These are phyloP conservation scores for Tenebrio molitor DNA, from an alignment of 1,140 invertebrate species.

Conservation along the genomic window DNA sequence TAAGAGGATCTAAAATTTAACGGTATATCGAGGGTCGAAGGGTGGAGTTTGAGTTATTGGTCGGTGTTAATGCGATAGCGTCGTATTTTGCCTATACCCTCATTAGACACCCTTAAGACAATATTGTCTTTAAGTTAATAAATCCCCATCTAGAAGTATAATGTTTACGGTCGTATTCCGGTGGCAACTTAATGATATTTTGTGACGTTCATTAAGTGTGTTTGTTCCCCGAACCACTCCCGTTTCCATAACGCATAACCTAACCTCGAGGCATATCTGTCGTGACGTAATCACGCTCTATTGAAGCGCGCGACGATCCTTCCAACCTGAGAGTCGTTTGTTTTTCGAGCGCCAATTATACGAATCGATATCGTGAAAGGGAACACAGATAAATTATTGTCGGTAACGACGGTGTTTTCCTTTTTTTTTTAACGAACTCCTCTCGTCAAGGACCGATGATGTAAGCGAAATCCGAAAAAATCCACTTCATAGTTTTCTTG, in stretches of 20 bases:
- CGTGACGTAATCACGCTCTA: slow-evolving; percentile 46
- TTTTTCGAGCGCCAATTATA: slow-evolving; percentile 43
- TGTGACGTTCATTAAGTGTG: slow-evolving; percentile 48
- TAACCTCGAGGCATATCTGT: slow-evolving; percentile 19
- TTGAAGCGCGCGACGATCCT: slow-evolving; percentile 16
- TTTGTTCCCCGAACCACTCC: slow-evolving; percentile 48
- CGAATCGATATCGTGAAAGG: slow-evolving; percentile 30
- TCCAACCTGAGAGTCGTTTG: slow-evolving; percentile 20
- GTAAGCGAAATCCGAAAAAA: slow-evolving; percentile 40
- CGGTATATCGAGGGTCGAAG: slow-evolving; percentile 19
- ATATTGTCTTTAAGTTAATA: slow-evolving; percentile 47
- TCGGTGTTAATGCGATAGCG: slow-evolving; percentile 19
- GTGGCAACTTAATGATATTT: slow-evolving; percentile 51
- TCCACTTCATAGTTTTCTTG: slow-evolving; percentile 24
- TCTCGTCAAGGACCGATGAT: slow-evolving; percentile 40
- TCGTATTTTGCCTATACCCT: slow-evolving; percentile 32
- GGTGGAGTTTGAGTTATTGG: slow-evolving; percentile 19
- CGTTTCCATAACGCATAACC: slow-evolving; percentile 36
- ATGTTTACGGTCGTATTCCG: slow-evolving; percentile 41
- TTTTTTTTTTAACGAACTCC: slow-evolving; percentile 42
- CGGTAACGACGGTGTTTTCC: slow-evolving; percentile 31
- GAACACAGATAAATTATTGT: slow-evolving; percentile 39
- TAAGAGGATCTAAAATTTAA: slow-evolving; percentile 24
- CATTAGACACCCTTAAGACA: slow-evolving; percentile 39
- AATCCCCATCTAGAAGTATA: slow-evolving; percentile 44